Conservation (phyloP, 2,113 vertebrate genomes). For the Campylomormyrus numenius region DNA sequence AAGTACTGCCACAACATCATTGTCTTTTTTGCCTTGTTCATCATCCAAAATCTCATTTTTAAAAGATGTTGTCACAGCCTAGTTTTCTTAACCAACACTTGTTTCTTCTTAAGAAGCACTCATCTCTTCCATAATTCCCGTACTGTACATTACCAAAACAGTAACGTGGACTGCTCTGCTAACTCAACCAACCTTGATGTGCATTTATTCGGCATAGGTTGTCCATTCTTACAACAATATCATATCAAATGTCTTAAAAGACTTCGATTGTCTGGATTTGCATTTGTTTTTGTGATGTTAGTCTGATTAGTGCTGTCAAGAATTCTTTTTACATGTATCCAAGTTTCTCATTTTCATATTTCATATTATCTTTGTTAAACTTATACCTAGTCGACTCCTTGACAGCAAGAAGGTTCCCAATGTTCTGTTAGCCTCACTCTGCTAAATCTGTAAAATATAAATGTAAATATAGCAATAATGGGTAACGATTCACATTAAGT, state of each 20-base stretch:
- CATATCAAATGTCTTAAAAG: not conserved
- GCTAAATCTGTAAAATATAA: no score
- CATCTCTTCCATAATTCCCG: not conserved
- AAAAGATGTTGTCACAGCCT: not conserved
- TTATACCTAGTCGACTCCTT: no score
- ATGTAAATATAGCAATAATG: no score
- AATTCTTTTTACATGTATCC: no score
- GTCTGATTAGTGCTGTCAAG: not conserved
- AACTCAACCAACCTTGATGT: not conserved
- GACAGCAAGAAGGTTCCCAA: not conserved
- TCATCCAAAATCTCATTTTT: not conserved
- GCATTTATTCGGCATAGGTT: not conserved
- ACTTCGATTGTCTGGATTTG: not conserved
- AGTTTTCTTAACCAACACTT: not conserved
- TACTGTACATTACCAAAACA: not conserved
- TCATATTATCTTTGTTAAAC: no score
- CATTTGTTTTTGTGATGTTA: not conserved
- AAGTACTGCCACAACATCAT: not conserved
- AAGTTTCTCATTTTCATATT: not conserved
- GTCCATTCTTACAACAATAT: not conserved
- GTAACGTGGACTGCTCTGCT: not conserved
- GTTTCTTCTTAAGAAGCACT: not conserved
- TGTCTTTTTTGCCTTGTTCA: not conserved
- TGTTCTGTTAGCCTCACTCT: not conserved
- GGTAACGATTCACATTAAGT: no score